Evolutionary conservation across 2,888 invertebrate species (phyloP).

Genomic region (Halictus quadricinctus): DNA sequence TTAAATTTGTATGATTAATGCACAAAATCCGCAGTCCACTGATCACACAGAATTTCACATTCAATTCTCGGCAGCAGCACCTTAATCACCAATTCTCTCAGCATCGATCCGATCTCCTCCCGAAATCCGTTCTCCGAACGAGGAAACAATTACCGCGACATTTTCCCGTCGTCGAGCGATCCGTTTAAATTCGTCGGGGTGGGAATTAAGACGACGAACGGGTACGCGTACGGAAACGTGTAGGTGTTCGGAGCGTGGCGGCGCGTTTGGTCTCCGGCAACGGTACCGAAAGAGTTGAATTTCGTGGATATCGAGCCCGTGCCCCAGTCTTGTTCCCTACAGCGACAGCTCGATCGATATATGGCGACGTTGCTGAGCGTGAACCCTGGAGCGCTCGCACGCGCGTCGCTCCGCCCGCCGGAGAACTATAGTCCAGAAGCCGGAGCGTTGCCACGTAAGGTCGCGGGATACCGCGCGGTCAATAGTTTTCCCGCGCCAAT

Average conservation of each 20-base stretch:
- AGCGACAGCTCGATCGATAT: slow-evolving; percentile 74
- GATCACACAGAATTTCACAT: too few species aligned
- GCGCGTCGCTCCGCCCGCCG: slow-evolving; percentile 47
- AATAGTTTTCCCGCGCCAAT: slow-evolving; percentile 64
- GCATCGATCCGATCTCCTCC: slow-evolving; percentile 7
- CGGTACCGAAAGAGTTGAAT: slow-evolving; percentile 63
- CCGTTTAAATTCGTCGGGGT: neutral
- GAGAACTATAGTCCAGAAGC: slow-evolving; percentile 45
- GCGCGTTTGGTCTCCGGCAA: slow-evolving; percentile 20
- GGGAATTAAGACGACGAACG: neutral
- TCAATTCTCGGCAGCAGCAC: neutral
- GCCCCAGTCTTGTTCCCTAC: slow-evolving; percentile 68
- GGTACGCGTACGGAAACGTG: neutral
- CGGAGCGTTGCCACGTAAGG: neutral
- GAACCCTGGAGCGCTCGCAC: slow-evolving; percentile 67
- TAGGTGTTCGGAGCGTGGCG: neutral
- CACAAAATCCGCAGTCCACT: too few species aligned
- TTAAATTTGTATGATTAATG: too few species aligned
- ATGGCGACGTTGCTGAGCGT: slow-evolving; percentile 74
- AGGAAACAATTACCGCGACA: neutral
- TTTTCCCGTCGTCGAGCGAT: neutral
- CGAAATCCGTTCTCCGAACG: neutral
- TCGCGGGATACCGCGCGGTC: slow-evolving; percentile 31
- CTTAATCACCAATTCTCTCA: neutral
- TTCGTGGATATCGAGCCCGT: slow-evolving; percentile 64